phyloP scores from a whole-genome alignment of 2,113 vertebrate genomes.

The Periophthalmodon schlosseri region DNA sequence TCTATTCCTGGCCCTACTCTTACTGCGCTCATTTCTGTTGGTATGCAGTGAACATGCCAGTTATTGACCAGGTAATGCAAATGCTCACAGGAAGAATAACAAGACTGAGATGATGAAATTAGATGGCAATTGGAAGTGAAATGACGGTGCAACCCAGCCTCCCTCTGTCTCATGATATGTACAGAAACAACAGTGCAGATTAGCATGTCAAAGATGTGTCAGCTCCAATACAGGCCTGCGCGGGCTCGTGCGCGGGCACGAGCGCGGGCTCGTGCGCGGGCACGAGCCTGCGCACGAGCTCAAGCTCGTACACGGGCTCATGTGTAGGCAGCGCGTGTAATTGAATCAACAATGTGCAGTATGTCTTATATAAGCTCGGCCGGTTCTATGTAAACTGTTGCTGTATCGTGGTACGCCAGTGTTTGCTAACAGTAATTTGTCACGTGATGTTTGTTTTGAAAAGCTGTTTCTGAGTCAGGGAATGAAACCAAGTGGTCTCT shows the following conservation, averaged over 20 bases:
- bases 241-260: too few relatives aligned
- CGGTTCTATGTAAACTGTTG: constrained; percentile 1
- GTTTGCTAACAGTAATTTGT: background rate
- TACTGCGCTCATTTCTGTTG: background rate
- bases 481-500: background rate
- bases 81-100: background rate
- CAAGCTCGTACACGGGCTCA: too few relatives aligned
- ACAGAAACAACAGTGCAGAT: constrained; percentile 4
- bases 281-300: too few relatives aligned
- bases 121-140: constrained; percentile 8
- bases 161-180: background rate
- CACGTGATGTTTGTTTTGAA: background rate
- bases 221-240: background rate
- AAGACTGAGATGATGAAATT: constrained; percentile 13
- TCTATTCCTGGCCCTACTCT: background rate
- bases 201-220: constrained; percentile 2
- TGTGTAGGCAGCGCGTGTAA: background rate
- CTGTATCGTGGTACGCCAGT: background rate
- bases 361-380: background rate
- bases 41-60: constrained; percentile 13
- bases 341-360: constrained; percentile 4
- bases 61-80: constrained; percentile 6
- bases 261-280: too few relatives aligned
- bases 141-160: background rate
- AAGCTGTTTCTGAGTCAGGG: background rate